Conservation (phyloP, 2,888 invertebrate genomes). For the Drosophila atripex region DNA sequence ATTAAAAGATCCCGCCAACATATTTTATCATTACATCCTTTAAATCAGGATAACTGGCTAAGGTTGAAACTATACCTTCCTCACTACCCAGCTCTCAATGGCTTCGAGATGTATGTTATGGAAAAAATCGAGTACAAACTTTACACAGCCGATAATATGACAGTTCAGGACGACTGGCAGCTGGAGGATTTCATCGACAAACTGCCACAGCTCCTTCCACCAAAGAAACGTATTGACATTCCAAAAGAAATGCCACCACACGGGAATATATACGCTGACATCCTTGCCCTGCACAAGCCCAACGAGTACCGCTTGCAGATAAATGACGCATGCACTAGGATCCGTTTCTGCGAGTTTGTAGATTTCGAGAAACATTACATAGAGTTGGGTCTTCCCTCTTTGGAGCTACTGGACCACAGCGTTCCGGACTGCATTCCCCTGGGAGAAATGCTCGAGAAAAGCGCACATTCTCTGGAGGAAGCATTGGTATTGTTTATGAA, state of each 20-base stretch:
- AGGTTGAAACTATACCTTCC: constrained; percentile 71
- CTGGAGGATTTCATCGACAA: constrained; percentile 66
- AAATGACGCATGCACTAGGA: constrained; percentile 55
- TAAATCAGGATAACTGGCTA: constrained; percentile 50
- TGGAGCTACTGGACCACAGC: constrained; percentile 74
- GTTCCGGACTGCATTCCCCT: constrained; percentile 75
- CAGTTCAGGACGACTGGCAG: constrained; percentile 54
- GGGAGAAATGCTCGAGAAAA: constrained; percentile 58
- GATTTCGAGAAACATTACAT: constrained; percentile 75
- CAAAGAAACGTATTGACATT: not conserved
- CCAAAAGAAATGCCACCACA: not conserved
- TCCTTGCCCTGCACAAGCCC: constrained; percentile 64
- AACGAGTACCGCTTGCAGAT: constrained; percentile 66
- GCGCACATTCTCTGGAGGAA: constrained; percentile 28
- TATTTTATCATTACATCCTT: not conserved
- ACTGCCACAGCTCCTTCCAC: constrained; percentile 34
- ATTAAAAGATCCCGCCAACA: constrained; percentile 9
- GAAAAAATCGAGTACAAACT: constrained; percentile 51
- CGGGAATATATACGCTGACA: constrained; percentile 70
- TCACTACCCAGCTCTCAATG: constrained; percentile 62
- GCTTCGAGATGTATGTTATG: constrained; percentile 58
- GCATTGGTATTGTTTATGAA: constrained; percentile 62
- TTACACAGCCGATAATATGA: constrained; percentile 36
- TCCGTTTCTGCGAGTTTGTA: constrained; percentile 75
- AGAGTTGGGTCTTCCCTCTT: constrained; percentile 65